These are phyloP conservation scores for Psittacula cyanocephala DNA, from an alignment of 2,113 vertebrate genomes.

Conservation along the genomic window DNA sequence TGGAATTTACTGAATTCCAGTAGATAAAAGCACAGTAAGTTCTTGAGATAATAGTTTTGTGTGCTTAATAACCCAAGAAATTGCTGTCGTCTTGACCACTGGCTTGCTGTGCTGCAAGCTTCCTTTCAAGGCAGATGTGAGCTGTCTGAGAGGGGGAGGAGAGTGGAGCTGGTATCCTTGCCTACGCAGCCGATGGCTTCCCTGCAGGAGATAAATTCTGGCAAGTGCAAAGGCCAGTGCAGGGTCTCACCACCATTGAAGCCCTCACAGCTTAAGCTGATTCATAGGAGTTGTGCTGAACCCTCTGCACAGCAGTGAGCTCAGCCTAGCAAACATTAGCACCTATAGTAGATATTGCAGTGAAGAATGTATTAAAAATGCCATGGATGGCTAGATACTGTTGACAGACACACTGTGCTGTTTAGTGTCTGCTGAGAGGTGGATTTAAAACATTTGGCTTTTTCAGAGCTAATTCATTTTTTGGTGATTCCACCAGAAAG, in stretches of 20 bases:
- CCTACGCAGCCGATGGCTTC: not conserved
- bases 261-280: not conserved
- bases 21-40: not conserved
- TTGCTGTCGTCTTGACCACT: not conserved
- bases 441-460: not conserved
- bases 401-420: not conserved
- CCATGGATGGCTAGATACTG: rapidly evolving
- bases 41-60: conserved; percentile 11
- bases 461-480: not conserved
- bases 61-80: conserved; percentile 42
- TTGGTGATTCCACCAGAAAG: not conserved
- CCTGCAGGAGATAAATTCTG: not conserved
- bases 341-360: rapidly evolving
- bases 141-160: not conserved
- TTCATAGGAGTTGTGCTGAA: not conserved
- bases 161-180: not conserved
- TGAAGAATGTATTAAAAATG: not conserved
- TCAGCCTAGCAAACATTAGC: not conserved
- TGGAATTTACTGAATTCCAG: conserved; percentile 13
- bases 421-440: not conserved
- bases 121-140: not conserved
- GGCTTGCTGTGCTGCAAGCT: not conserved
- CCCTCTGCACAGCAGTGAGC: not conserved
- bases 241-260: not conserved
- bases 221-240: not conserved